Evolutionary conservation across 2,113 vertebrate species (phyloP), one percentile per base, ranked within the genome.

Genomic region (Paradoxurus hermaphroditus): DNA sequence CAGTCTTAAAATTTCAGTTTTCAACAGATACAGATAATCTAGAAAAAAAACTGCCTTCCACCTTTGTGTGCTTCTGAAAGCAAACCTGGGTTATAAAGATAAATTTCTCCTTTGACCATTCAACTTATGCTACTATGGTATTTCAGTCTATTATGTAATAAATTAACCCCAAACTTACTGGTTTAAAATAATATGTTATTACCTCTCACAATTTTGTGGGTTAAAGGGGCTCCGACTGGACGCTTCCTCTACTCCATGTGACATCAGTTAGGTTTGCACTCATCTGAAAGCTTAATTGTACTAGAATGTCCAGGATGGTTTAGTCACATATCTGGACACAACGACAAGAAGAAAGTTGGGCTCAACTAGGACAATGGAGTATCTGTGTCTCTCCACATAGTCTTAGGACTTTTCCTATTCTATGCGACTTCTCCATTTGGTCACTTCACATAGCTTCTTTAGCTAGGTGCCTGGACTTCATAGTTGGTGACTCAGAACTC

Each of bases 61-160:
- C 72, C 34, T 97, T 98, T 85, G 99, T 99, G 12, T 97, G 98
- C 98, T 94, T 98, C 96, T 98, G 99, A 99, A 86, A 99, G 99
- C 86, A 99, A 99, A 98, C 99, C 98, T 97, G 98, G 19, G 99
- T 99, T 70, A 97, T 99, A 23, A 98, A 99, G 97, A 99, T 99
- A 98, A 99, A 99, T 92, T 99, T 99, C 97, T 99, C 99, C 7
- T 98, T 99, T 92, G 99, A 99, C 4, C 98, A 99, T 23, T 99
- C 99, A 31, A 99, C 99, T 14, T 99, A 99, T 0, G 99, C 99
- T 46, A 99, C 99, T 62, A 99, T 99, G 3, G 23, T 34, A 4
- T 77, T 75, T 68, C 2, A 34, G 36, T 65, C 31, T 53, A 9
- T 41, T 78, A 81, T n/a, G 11, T 41, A 44, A 65, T 53, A 78